phyloP scores from a whole-genome alignment of 2,888 invertebrate species.

The Sceliomorpha sp. region DNA sequence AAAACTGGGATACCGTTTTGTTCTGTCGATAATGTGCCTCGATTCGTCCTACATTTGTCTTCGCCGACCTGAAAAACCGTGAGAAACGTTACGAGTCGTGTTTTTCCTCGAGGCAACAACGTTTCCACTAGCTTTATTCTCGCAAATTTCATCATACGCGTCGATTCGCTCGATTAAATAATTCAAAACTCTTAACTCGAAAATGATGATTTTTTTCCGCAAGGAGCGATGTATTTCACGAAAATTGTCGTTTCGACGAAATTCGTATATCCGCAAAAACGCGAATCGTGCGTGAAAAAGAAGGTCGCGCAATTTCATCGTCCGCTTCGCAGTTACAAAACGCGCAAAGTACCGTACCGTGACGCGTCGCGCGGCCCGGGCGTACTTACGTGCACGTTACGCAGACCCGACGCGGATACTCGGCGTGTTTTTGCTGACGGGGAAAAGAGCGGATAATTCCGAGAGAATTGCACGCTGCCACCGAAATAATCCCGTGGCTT shows the following conservation, averaged over 20 bases:
- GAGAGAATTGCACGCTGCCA: constrained; percentile 37
- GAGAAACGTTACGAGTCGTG: too few species aligned
- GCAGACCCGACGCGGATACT: constrained; percentile 28
- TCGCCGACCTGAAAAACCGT: too few species aligned
- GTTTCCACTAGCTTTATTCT: too few species aligned
- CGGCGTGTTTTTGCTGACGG: constrained; percentile 38
- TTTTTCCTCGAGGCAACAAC: too few species aligned
- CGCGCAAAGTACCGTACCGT: constrained; percentile 15
- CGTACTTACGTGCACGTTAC: constrained; percentile 15
- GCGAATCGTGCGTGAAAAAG: constrained; percentile 10
- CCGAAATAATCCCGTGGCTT: constrained; percentile 44
- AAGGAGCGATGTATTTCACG: too few species aligned
- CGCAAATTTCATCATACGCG: too few species aligned
- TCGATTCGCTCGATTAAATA: not conserved
- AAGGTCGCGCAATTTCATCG: constrained; percentile 10
- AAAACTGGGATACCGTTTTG: not conserved
- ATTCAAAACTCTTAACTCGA: not conserved
- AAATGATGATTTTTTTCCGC: not conserved
- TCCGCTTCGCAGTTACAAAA: constrained; percentile 9
- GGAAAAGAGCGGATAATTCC: constrained; percentile 37
- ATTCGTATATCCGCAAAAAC: too few species aligned
- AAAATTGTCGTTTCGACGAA: not conserved
- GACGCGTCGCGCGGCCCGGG: too few species aligned
- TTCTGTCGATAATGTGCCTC: not conserved
- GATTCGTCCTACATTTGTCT: too few species aligned